Conservation (phyloP, 2,797 vertebrate species). For the Furcifer pardalis region DNA sequence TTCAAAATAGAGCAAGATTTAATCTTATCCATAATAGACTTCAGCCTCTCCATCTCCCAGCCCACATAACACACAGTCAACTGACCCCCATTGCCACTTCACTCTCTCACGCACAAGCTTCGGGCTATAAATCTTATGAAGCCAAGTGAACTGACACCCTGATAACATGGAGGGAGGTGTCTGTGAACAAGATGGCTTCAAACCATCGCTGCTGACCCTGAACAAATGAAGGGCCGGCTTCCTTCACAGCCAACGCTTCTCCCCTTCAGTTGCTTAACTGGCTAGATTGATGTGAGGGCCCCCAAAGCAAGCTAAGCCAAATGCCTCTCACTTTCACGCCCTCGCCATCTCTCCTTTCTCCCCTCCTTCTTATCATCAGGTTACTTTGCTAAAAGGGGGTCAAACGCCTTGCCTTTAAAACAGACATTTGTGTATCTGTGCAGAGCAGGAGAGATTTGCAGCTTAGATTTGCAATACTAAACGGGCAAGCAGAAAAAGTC, state of each 20-base stretch:
- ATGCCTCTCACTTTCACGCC: slow-evolving; percentile 47
- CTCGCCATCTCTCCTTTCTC: slow-evolving; percentile 38
- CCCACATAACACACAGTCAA: neutral
- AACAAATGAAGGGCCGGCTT: slow-evolving; percentile 76
- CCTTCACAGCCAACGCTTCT: slow-evolving; percentile 65
- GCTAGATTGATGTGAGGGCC: slow-evolving; percentile 71
- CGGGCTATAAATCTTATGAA: slow-evolving; percentile 74
- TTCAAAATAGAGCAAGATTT: slow-evolving; percentile 37
- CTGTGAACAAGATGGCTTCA: slow-evolving; percentile 79
- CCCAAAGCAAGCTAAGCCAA: slow-evolving; percentile 56
- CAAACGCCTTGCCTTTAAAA: slow-evolving; percentile 34
- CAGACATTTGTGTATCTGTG: neutral
- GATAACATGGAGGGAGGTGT: slow-evolving; percentile 77
- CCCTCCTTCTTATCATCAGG: slow-evolving; percentile 54
- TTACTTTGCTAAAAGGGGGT: slow-evolving; percentile 48
- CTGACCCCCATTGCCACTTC: neutral
- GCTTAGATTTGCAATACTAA: slow-evolving; percentile 3
- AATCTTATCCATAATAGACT: neutral
- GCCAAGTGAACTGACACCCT: slow-evolving; percentile 73
- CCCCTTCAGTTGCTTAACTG: slow-evolving; percentile 74
- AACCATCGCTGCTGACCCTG: slow-evolving; percentile 75
- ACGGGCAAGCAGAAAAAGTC: neutral
- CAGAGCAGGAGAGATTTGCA: slow-evolving; percentile 18
- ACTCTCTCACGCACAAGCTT: slow-evolving; percentile 55
- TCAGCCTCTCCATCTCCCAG: neutral